phyloP scores from a whole-genome alignment of 2,888 invertebrate species.

The Agriotes lineatus region DNA sequence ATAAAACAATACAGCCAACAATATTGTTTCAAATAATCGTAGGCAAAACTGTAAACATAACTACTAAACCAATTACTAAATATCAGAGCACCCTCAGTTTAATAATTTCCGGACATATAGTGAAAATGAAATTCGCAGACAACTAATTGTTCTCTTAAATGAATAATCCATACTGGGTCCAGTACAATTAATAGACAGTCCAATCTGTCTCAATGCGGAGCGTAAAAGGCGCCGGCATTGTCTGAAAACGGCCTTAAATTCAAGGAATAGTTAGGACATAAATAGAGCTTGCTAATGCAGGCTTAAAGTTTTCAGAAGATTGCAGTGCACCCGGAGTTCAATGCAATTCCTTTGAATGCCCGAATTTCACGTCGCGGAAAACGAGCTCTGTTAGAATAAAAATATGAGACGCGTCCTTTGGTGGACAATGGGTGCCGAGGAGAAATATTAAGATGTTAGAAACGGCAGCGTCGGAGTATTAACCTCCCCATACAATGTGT shows the following conservation, averaged over 20 bases:
- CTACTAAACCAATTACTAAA: too few relatives aligned
- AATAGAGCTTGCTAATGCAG: not conserved
- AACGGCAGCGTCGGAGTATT: conserved; percentile 14
- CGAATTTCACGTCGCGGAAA: not conserved
- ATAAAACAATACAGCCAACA: too few relatives aligned
- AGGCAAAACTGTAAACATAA: too few relatives aligned
- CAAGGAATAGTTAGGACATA: not conserved
- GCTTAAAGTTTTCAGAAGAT: conserved; percentile 1
- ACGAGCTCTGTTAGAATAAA: conserved; percentile 7
- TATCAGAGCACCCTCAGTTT: too few relatives aligned
- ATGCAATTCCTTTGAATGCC: not conserved
- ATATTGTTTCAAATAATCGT: too few relatives aligned
- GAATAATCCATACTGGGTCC: too few relatives aligned
- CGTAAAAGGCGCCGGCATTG: not conserved
- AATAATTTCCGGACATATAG: too few relatives aligned
- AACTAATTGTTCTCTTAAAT: too few relatives aligned
- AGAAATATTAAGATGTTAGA: conserved; percentile 7
- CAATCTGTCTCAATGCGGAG: too few relatives aligned
- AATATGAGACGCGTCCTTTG: conserved; percentile 8
- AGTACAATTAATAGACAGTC: too few relatives aligned
- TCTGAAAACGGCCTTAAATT: not conserved
- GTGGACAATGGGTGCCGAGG: conserved; percentile 6
- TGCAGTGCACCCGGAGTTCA: not conserved
- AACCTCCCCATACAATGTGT: conserved; percentile 13
- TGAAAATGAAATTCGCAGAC: too few relatives aligned